These are phyloP conservation scores for Spatulosminthurus flaviceps DNA, from an alignment of 2,888 invertebrate species.

Conservation along the genomic window DNA sequence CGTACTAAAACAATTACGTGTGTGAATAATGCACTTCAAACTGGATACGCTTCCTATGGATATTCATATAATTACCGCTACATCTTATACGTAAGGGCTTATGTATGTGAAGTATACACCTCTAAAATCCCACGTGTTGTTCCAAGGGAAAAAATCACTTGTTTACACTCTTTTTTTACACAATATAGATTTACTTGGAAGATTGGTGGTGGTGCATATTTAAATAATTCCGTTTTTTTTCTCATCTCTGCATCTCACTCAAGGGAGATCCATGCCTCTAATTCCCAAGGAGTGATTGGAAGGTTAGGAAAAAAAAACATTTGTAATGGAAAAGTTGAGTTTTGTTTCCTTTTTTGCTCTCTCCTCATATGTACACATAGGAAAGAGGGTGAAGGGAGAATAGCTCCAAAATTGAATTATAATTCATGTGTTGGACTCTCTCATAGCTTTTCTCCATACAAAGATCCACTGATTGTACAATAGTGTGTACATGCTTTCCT, in stretches of 20 bases:
- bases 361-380: background rate
- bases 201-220: background rate
- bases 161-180: background rate
- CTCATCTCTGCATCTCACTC: background rate
- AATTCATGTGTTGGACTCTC: conserved; percentile 12
- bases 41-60: background rate
- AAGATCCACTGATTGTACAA: background rate
- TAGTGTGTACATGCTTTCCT: background rate
- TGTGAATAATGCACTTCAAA: too few relatives aligned
- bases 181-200: background rate
- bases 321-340: conserved; percentile 11
- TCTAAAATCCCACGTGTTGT: background rate
- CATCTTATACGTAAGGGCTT: too few relatives aligned
- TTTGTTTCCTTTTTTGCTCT: conserved; percentile 22
- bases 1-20: too few relatives aligned
- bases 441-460: background rate
- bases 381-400: background rate
- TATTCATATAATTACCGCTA: background rate
- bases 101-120: background rate
- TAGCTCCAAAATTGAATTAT: conserved; percentile 37
- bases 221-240: conserved; percentile 6
- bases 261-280: background rate
- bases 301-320: background rate
- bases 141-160: background rate
- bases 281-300: background rate